phyloP scores from a whole-genome alignment of 2,888 invertebrate species.

The Perizoma affinitatum region DNA sequence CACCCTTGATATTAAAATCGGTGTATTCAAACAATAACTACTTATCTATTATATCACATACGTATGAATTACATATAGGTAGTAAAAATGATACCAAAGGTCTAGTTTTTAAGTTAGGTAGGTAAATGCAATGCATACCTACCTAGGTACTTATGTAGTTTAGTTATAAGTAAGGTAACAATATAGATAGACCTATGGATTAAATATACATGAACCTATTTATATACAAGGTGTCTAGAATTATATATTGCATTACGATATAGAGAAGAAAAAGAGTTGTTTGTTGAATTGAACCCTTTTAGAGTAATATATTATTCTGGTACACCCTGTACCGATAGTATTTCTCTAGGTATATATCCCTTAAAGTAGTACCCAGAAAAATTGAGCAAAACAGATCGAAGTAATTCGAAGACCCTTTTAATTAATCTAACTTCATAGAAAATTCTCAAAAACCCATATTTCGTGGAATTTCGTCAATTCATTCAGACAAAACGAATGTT shows the following conservation, averaged over 20 bases:
- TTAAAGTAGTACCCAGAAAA: conserved; percentile 9
- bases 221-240: too few species aligned
- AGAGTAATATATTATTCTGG: neutral
- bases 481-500: conserved; percentile 5
- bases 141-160: neutral
- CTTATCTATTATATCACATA: conserved; percentile 6
- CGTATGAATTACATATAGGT: neutral
- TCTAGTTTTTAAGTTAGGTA: neutral
- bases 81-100: neutral
- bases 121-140: neutral
- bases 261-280: too few species aligned
- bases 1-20: neutral
- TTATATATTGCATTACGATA: too few species aligned
- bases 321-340: neutral
- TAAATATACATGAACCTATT: too few species aligned
- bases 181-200: neutral
- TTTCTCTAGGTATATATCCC: neutral
- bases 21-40: neutral
- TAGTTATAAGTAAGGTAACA: neutral
- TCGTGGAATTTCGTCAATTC: conserved; percentile 11
- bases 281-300: neutral
- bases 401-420: conserved; percentile 8
- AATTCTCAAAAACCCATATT: neutral
- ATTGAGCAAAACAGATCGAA: conserved; percentile 19
- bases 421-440: conserved; percentile 5